These are phyloP conservation scores for Discoglossus pictus DNA, from an alignment of 2,797 vertebrate species.

Conservation along the genomic window DNA sequence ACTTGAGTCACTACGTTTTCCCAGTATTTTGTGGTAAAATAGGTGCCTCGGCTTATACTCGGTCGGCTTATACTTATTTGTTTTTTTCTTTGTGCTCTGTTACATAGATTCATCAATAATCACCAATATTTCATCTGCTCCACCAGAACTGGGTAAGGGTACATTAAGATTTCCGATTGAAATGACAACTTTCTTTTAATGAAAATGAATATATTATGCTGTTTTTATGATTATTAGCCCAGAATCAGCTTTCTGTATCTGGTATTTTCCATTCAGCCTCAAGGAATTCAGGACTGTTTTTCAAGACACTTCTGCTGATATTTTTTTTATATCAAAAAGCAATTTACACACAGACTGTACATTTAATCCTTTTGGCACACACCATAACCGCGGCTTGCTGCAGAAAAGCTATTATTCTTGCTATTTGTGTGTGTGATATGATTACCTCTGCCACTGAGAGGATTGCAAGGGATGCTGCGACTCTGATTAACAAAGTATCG, in stretches of 20 bases:
- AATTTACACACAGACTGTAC: background rate
- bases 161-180: too few relatives aligned
- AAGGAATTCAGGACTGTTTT: background rate
- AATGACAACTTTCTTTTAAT: too few relatives aligned
- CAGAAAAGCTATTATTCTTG: slow-evolving; percentile 6
- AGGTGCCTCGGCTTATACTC: too few relatives aligned
- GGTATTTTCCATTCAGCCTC: too few relatives aligned
- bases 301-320: background rate
- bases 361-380: slow-evolving; percentile 16
- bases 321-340: slow-evolving; percentile 7
- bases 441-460: background rate
- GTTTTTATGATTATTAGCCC: background rate
- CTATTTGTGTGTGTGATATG: slow-evolving; percentile 2
- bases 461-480: background rate
- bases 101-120: too few relatives aligned
- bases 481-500: slow-evolving; percentile 14
- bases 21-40: too few relatives aligned
- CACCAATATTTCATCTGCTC: too few relatives aligned
- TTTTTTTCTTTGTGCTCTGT: too few relatives aligned
- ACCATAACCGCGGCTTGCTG: background rate
- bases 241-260: background rate
- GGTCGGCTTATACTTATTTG: too few relatives aligned
- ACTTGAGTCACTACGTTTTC: too few relatives aligned
- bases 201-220: too few relatives aligned
- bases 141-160: too few relatives aligned